Evolutionary conservation across 2,113 vertebrate genomes (phyloP).

Genomic region (Bubo blakistoni): DNA sequence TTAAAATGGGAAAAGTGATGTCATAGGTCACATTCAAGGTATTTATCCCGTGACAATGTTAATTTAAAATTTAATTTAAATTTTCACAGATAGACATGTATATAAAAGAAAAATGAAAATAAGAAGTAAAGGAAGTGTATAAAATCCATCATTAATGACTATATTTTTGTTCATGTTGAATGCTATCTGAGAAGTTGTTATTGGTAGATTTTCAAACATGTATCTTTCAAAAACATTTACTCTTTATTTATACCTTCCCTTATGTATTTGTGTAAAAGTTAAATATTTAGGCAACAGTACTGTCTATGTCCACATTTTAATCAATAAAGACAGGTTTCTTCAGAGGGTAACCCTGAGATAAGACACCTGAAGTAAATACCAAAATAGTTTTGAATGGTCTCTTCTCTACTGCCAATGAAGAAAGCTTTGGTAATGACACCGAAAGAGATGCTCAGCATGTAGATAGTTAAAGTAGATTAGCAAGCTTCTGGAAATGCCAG

Average conservation of each 20-base stretch:
- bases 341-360: background rate
- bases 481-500: background rate
- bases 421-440: background rate
- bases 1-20: background rate
- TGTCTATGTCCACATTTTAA: background rate
- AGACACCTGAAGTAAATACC: background rate
- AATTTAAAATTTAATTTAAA: background rate
- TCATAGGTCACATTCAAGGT: background rate
- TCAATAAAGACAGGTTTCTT: background rate
- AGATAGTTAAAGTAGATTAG: background rate
- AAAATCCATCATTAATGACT: background rate
- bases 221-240: background rate
- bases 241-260: background rate
- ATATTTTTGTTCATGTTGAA: background rate
- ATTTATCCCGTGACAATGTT: background rate
- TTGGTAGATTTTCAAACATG: background rate
- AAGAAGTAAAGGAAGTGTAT: background rate
- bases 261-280: background rate
- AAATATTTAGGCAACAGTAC: background rate
- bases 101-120: background rate
- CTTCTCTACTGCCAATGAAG: background rate
- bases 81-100: background rate
- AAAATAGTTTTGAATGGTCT: background rate
- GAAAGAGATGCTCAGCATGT: background rate
- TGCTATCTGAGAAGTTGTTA: background rate